Percentiles rank a stretch among this genome's conserved stretches.
Evolutionary conservation across 1,140 invertebrate genomes (phyloP).

Genomic region (Apis florea): DNA sequence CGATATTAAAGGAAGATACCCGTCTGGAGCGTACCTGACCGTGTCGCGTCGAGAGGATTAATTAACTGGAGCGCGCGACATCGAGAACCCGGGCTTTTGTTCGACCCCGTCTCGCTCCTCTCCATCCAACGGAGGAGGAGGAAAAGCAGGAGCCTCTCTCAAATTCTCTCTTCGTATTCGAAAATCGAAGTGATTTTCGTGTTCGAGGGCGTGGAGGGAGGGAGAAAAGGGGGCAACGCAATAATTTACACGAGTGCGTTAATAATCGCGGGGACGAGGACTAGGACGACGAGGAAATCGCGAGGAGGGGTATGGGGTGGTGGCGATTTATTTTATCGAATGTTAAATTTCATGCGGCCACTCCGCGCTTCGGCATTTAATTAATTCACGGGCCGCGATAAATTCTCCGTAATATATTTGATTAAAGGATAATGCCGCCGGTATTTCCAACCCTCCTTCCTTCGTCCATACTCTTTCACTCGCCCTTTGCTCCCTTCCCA

Average conservation of each 20-base stretch:
- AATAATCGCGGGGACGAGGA: conserved; percentile 13
- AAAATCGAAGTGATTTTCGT: neutral
- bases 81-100: conserved; percentile 69
- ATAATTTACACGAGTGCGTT: conserved; percentile 49
- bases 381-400: conserved; percentile 79
- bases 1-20: conserved; percentile 75
- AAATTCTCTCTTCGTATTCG: too few relatives aligned
- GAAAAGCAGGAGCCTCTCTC: too few relatives aligned
- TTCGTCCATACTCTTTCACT: conserved; percentile 49
- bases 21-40: conserved; percentile 65
- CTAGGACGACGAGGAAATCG: conserved; percentile 28
- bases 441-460: conserved; percentile 56
- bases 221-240: conserved; percentile 38
- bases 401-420: conserved; percentile 81
- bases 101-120: conserved; percentile 36
- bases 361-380: conserved; percentile 78
- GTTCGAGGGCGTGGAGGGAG: neutral
- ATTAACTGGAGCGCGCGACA: conserved; percentile 73
- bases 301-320: conserved; percentile 29
- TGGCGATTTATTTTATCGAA: conserved; percentile 77
- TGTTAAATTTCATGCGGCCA: conserved; percentile 76
- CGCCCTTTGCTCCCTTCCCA: conserved; percentile 48
- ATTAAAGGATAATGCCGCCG: conserved; percentile 80
- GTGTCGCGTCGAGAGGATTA: conserved; percentile 74
- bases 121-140: conserved; percentile 27